Percentiles rank a stretch among this genome's conserved stretches.
phyloP scores from a whole-genome alignment of 2,888 invertebrate species.

The Diogma glabrata region DNA sequence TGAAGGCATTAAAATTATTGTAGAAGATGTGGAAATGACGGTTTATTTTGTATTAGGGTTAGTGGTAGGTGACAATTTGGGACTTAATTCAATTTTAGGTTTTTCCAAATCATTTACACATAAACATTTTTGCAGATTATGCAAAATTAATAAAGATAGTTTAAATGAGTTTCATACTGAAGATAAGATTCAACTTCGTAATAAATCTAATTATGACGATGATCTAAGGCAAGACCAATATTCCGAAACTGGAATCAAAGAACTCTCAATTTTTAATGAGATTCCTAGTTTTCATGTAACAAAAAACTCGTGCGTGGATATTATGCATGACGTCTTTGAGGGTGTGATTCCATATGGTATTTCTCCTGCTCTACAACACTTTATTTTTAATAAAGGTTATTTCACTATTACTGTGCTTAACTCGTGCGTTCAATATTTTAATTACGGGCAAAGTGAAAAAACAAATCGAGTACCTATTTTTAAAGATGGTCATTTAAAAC shows the following conservation, averaged over 20 bases:
- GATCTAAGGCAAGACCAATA: background rate
- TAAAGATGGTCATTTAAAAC: background rate
- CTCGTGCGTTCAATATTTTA: background rate
- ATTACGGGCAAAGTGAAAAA: background rate
- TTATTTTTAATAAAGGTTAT: background rate
- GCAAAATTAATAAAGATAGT: background rate
- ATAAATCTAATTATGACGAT: background rate
- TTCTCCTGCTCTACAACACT: background rate
- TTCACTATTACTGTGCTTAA: background rate
- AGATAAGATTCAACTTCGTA: background rate
- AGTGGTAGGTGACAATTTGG: background rate
- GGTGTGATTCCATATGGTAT: background rate
- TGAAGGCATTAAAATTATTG: no score
- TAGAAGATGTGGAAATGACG: background rate
- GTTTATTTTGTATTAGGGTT: background rate
- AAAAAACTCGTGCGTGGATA: background rate
- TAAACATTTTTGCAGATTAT: background rate
- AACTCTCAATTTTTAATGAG: background rate
- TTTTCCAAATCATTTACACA: conserved; percentile 2
- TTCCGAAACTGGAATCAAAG: conserved; percentile 4
- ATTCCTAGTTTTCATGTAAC: conserved; percentile 2
- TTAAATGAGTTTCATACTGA: background rate
- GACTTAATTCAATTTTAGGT: background rate
- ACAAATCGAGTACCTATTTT: background rate
- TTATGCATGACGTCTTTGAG: conserved; percentile 1